Base-by-base conservation (phyloP, 2,113 vertebrate species). In the Phrynocephalus versicolor region DNA sequence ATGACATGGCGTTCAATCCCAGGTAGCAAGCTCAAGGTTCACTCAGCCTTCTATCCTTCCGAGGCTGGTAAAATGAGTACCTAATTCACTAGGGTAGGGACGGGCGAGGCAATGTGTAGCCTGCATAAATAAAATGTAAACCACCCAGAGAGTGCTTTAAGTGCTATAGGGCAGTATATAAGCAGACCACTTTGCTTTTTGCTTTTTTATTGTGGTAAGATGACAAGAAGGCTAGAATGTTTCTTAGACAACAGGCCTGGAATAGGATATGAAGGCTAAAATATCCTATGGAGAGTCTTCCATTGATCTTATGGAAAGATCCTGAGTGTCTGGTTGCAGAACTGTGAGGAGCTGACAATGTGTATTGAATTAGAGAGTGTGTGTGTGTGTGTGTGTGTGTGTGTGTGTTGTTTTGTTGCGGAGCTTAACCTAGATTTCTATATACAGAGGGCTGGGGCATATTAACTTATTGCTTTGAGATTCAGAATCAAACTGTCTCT, bases 361-460 rank as follows among this genome's bases (percentile, higher is more conserved):
- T 41, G 30, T 41, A 55, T 30, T n/a, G 30, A 55, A 33, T 6
- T 57, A 19, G 7, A 23, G 16, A 57, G 30, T n/a, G 9, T 9
- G 15, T 0, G 18, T 30, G 51, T 14, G 9, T 9, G 15, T 0
- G 18, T 30, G 51, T 14, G 30, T n/a, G 9, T 9, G 15, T 0
- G 18, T 30, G 51, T 14, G n/a, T 18, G 2, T 57, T 57, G 35
- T 30, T 76, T 57, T 2, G 18, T 57, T 76, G 73, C 73, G 51
- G 51, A 51, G n/a, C 51, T 23, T 19, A 78, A 77, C 30, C 23
- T 79, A 39, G 7, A 39, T 79, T n/a, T 79, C 39, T 13, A 79
- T 10, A 79, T 41, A 12, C 10, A 41, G 64, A 39, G 16, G 77
- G 14, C 8, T 39, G 25, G 15, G 21, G 23, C 13, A 39, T 18